These are phyloP conservation scores for Bradynema listronoti DNA, from an alignment of 1,140 invertebrate genomes.

Conservation along the genomic window DNA sequence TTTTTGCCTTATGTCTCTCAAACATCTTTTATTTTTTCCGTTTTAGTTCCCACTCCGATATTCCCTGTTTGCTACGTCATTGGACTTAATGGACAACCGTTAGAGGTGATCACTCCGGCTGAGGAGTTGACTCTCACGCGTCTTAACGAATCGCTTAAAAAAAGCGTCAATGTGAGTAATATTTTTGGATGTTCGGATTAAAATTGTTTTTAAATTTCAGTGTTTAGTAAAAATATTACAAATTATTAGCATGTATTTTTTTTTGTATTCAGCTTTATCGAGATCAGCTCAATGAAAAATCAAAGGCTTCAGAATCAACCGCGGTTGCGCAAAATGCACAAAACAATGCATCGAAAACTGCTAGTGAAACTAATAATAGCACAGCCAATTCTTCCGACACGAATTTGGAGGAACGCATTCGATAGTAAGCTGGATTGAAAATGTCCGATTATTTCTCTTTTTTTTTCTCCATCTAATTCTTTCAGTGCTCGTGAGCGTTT, in stretches of 20 bases:
- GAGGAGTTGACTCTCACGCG: conserved; percentile 19
- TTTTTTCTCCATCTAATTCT: neutral
- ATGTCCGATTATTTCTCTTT: neutral
- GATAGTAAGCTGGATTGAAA: conserved; percentile 17
- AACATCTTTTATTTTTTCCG: neutral
- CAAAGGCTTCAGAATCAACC: neutral
- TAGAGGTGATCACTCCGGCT: conserved; percentile 25
- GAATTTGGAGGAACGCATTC: conserved; percentile 3
- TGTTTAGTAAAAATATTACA: no score
- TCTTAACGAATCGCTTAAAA: conserved; percentile 6
- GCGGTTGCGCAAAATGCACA: no score
- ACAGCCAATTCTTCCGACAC: no score
- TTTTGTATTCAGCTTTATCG: conserved; percentile 23
- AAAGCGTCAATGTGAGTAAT: conserved; percentile 13
- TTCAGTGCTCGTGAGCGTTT: conserved; percentile 25
- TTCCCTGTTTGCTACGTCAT: conserved; percentile 30
- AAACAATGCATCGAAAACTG: no score
- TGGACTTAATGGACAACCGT: conserved; percentile 30
- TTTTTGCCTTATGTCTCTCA: no score
- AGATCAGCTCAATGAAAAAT: conserved; percentile 18
- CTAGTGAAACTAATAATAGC: no score
- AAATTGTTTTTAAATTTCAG: conserved; percentile 35
- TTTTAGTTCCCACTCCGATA: conserved; percentile 23
- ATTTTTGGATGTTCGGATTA: conserved; percentile 10
- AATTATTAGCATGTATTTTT: no score